Base-by-base conservation (phyloP, 2,113 vertebrate genomes). In the Opisthocomus hoazin region DNA sequence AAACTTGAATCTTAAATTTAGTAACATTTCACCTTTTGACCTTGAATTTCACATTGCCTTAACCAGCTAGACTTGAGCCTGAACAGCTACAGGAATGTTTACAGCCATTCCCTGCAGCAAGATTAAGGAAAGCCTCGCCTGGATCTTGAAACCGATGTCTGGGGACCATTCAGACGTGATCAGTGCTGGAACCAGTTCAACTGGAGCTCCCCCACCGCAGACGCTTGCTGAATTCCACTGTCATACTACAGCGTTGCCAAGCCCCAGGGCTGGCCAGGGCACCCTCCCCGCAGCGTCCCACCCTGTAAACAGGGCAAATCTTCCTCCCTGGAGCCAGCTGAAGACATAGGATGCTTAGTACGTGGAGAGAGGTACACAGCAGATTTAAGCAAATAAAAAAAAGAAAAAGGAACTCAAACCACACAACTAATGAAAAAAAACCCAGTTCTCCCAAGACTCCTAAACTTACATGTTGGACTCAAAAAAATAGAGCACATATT, bases 1-100 rank as follows among this genome's bases (percentile, higher is more conserved):
- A 90, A 92, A 92, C 79, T 32, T 74, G 21, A 92, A 93, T 77
- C 80, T 90, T 94, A 96, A 92, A 93, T 93, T 87, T 91, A 95
- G 90, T 88, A 92, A 65, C 66, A 36, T 96, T 84, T 92, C 73
- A 78, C 88, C 93, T 95, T 91, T 89, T 90, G 84, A 96, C 88
- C 86, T 90, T 74, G 51, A 94, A 94, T 90, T 96, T 96, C 69
- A 82, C 48, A 68, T 92, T 93, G 45, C 80, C 37, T 90, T 78
- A 94, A 78, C 60, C 65, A 84, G 73, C 83, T 68, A 53, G 27
- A 71, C 65, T 94, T 93, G 95, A 97, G 86, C 24, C 57, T 90
- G 92, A 96, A 70, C 88, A 95, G 92, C 73, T 71, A 89, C 76
- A 90, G 85, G 79, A 94, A 79, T 50, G 65, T 89, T 96, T 92